Evolutionary conservation across 2,113 vertebrate species (phyloP), one percentile per base, ranked within the genome.

Genomic region (Meriones unguiculatus): DNA sequence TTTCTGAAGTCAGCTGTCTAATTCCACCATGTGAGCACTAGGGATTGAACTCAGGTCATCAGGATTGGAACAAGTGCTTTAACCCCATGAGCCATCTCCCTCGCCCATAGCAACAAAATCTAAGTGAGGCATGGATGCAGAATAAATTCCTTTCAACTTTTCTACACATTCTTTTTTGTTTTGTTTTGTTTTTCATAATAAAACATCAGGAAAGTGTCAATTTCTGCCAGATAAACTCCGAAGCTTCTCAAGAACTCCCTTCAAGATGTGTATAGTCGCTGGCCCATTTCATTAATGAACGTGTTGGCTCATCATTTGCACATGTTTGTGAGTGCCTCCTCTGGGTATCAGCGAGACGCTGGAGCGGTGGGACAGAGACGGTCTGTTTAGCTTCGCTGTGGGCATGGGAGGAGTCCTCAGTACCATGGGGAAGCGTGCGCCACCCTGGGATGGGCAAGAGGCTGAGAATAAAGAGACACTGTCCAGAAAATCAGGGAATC

Each of bases 71-170:
- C 62, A 65, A 65, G 38, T 38, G 25, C 25, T 85, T 41, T 30
- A 30, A 10, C 14, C 7, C 25, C 24, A 46, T 18, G 14, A 65
- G 25, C 81, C 81, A 65, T 11, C 59, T 46, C 25, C 38, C 3
- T 41, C 86, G 88, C 54, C 30, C 38, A 62, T 59, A 76, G 24
- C n/a, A 77, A 15, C 38, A 62, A 28, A 4, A 32, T 82, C 24
- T 89, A 84, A 92, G 28, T 15, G n/a, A 10, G n/a, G 52, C 5
- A 4, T 30, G 18, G 12, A 1, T 75, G 15, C 46, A 38, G 13
- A 77, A 22, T 30, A 84, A 89, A 94, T 62, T 73, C 57, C n/a
- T 89, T 92, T 70, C 80, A 38, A 69, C 28, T 70, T 76, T 90
- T 12, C 32, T 73, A 14, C 46, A 13, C 35, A 35, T 57, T 87